phyloP scores from a whole-genome alignment of 2,888 invertebrate genomes.

The Coremacera marginata region DNA sequence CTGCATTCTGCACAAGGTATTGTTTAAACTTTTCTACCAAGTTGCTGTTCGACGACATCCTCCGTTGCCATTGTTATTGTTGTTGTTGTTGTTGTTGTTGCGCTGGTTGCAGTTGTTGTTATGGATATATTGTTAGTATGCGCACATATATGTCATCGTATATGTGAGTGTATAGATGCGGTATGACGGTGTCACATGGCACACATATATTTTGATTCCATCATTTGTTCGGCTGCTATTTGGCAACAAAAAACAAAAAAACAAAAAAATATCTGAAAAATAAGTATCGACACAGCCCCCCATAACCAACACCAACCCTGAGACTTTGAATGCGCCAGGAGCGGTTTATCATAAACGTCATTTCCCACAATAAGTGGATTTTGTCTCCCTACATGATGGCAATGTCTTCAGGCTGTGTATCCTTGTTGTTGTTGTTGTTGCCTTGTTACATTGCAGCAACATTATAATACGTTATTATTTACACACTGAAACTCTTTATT shows the following conservation, averaged over 20 bases:
- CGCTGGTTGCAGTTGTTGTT: neutral
- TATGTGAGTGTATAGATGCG: neutral
- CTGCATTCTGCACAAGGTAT: neutral
- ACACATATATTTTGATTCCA: conserved; percentile 38
- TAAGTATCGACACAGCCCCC: neutral
- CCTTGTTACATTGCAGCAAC: neutral
- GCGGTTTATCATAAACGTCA: conserved; percentile 26
- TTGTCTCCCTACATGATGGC: neutral
- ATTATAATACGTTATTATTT: conserved; percentile 31
- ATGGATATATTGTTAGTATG: neutral
- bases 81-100: neutral
- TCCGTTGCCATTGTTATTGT: neutral
- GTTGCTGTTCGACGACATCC: neutral
- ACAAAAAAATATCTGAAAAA: neutral
- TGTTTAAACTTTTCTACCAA: conserved; percentile 19
- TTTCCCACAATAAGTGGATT: conserved; percentile 33
- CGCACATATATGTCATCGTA: neutral
- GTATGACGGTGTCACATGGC: conserved; percentile 9
- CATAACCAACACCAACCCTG: neutral
- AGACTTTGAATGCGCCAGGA: conserved; percentile 6
- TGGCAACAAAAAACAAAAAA: conserved; percentile 1
- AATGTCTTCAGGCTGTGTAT: neutral
- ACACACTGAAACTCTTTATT: conserved; percentile 28
- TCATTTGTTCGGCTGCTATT: conserved; percentile 31
- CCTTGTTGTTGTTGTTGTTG: conserved; percentile 22